A percentile compares a stretch with the other conserved stretches of the same genome.
phyloP scores from a whole-genome alignment of 64 coral and sea anemone genomes.

The Trachythela sp. region DNA sequence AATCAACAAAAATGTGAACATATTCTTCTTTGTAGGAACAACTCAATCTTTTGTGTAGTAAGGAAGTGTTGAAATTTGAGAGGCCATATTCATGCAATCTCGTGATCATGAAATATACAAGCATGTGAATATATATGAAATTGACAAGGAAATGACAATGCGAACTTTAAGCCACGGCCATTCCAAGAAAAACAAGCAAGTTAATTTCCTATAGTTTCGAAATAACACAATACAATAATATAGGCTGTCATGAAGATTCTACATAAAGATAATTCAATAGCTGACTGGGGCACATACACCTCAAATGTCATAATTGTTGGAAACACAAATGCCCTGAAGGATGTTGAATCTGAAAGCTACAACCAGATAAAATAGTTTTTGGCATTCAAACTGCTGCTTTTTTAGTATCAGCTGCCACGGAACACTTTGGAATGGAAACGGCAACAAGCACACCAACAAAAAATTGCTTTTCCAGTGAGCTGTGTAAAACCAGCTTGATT shows the following conservation, averaged over 20 bases:
- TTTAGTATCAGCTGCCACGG: slow-evolving; percentile 36
- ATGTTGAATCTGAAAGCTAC: slow-evolving; percentile 26
- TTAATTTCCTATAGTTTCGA: no score
- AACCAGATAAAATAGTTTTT: slow-evolving; percentile 55
- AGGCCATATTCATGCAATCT: no score
- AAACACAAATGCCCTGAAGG: not conserved
- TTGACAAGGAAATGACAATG: not conserved
- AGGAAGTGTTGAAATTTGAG: not conserved
- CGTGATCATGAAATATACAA: not conserved
- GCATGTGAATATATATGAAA: not conserved
- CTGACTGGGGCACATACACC: slow-evolving; percentile 59
- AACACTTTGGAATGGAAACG: slow-evolving; percentile 36
- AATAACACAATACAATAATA: not conserved
- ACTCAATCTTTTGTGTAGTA: not conserved
- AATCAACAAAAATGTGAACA: not conserved
- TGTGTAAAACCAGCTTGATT: not conserved
- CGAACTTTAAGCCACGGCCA: no score
- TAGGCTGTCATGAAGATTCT: slow-evolving; percentile 38
- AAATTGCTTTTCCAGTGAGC: not conserved
- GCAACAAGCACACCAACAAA: not conserved
- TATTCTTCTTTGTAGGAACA: no score
- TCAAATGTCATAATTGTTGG: slow-evolving; percentile 49
- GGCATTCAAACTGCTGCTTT: slow-evolving; percentile 43
- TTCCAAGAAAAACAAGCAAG: no score
- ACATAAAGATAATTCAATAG: slow-evolving; percentile 51